phyloP scores from a whole-genome alignment of 2,888 invertebrate genomes.

The Celastrina argiolus region DNA sequence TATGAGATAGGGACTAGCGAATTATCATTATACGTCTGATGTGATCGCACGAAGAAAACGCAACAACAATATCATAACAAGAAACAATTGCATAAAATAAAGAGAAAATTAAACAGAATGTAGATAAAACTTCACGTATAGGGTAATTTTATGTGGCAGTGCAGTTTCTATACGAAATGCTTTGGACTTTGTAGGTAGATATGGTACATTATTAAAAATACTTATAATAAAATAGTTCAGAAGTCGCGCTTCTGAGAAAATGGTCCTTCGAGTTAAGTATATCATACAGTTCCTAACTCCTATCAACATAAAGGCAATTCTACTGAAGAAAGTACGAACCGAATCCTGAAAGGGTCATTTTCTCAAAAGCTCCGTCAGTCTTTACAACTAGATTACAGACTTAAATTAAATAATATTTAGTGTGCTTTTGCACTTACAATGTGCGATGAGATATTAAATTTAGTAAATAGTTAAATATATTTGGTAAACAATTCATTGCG shows the following conservation, averaged over 20 bases:
- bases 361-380: background rate
- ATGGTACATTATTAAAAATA: conserved; percentile 5
- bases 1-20: conserved; percentile 68
- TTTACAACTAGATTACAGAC: background rate
- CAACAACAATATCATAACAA: conserved; percentile 59
- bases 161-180: conserved; percentile 37
- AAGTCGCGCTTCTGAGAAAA: background rate
- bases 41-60: conserved; percentile 59
- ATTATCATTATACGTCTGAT: conserved; percentile 43
- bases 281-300: background rate
- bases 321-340: background rate
- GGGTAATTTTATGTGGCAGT: conserved; percentile 51
- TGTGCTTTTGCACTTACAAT: background rate
- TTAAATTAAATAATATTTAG: background rate
- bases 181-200: conserved; percentile 26
- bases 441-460: background rate
- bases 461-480: background rate
- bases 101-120: conserved; percentile 49
- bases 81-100: conserved; percentile 51
- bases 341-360: background rate
- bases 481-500: background rate
- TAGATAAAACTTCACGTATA: conserved; percentile 41
- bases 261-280: background rate
- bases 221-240: conserved; percentile 8
- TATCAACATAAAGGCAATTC: background rate